Conservation (phyloP, 2,888 invertebrate species). For the Cyrtodaria siliqua region DNA sequence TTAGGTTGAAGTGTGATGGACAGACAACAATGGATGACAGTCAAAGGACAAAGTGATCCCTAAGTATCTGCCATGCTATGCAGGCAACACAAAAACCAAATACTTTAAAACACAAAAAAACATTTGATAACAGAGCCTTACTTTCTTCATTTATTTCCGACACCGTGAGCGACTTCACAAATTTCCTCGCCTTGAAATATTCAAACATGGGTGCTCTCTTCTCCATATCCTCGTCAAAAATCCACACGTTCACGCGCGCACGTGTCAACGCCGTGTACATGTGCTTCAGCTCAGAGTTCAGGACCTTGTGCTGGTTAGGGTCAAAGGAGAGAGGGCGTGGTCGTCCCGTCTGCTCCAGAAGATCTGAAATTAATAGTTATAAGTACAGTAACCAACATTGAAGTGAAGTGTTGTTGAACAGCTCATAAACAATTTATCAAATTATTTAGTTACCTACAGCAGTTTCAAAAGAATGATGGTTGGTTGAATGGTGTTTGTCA, state of each 20-base stretch:
- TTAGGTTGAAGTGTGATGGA: too few relatives aligned
- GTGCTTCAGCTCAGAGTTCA: constrained; percentile 82
- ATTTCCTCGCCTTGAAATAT: constrained; percentile 76
- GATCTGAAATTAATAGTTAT: constrained; percentile 69
- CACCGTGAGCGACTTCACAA: constrained; percentile 63
- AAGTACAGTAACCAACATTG: too few relatives aligned
- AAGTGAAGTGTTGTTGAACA: too few relatives aligned
- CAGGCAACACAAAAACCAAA: too few relatives aligned
- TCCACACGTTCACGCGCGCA: constrained; percentile 83
- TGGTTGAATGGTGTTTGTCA: too few relatives aligned
- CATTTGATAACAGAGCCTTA: constrained; percentile 14
- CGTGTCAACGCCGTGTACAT: constrained; percentile 82
- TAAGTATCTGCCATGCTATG: too few relatives aligned
- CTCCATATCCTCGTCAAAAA: constrained; percentile 80
- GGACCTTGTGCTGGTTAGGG: constrained; percentile 78
- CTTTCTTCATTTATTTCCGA: constrained; percentile 56
- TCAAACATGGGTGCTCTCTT: constrained; percentile 82
- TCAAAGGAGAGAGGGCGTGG: constrained; percentile 79
- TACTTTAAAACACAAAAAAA: too few relatives aligned
- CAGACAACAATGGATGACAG: too few relatives aligned
- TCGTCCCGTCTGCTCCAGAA: constrained; percentile 63
- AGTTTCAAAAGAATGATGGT: too few relatives aligned
- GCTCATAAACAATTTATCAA: too few relatives aligned
- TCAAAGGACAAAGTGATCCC: too few relatives aligned
- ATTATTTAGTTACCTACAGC: too few relatives aligned